These are phyloP conservation scores for Holothuria leucospilota DNA, from an alignment of 53 echinoderm and acorn worm species.

Conservation along the genomic window DNA sequence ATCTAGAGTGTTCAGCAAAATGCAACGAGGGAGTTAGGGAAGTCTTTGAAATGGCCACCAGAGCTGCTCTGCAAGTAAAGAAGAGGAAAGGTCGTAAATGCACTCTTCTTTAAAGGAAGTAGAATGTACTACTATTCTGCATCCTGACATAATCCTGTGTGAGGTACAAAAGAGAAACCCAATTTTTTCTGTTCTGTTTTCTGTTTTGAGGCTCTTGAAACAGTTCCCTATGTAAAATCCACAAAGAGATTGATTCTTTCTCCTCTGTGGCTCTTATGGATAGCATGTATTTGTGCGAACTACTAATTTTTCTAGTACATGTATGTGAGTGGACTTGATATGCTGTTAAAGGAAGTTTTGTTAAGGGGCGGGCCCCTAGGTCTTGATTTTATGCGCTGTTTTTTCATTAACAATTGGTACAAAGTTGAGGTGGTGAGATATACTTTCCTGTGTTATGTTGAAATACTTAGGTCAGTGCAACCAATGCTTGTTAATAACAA, in stretches of 20 bases:
- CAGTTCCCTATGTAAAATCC: neutral
- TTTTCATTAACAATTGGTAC: too few relatives aligned
- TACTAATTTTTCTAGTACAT: too few relatives aligned
- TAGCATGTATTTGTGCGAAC: neutral
- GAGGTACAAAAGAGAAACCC: conserved; percentile 23
- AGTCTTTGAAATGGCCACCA: conserved; percentile 96
- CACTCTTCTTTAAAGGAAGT: conserved; percentile 31
- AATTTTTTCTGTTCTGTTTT: neutral
- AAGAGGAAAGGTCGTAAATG: conserved; percentile 73
- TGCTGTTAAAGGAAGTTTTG: too few relatives aligned
- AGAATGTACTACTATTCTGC: conserved; percentile 12
- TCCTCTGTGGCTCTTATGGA: conserved; percentile 21
- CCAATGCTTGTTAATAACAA: too few relatives aligned
- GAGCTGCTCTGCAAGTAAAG: conserved; percentile 93
- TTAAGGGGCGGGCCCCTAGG: too few relatives aligned
- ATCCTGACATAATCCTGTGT: conserved; percentile 17
- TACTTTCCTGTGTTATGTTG: too few relatives aligned
- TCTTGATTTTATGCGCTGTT: too few relatives aligned
- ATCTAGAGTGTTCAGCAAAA: conserved; percentile 98
- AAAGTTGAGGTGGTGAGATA: too few relatives aligned
- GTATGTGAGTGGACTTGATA: too few relatives aligned
- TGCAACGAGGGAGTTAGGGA: conserved; percentile 93
- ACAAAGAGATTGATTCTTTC: neutral
- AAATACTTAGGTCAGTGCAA: too few relatives aligned
- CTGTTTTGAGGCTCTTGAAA: conserved; percentile 24